phyloP scores from a whole-genome alignment of 35 echinoderm and acorn worm species.

The Lytechinus variegatus region DNA sequence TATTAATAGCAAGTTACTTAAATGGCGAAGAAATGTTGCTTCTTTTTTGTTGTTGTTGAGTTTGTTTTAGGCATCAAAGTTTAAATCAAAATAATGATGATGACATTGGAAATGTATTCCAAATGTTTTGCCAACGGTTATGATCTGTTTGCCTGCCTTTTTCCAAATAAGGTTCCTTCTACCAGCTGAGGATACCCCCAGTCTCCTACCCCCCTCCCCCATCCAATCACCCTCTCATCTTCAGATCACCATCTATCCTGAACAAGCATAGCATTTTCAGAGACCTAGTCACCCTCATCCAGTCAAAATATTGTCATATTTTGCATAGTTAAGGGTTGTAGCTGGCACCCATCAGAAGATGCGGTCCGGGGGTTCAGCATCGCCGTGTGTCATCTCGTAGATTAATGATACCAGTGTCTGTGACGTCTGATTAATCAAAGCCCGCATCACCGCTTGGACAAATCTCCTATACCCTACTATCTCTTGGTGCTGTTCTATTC shows the following conservation, averaged over 20 bases:
- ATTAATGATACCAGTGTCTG: neutral
- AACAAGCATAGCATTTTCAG: neutral
- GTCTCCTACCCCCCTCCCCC: neutral
- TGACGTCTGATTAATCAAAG: neutral
- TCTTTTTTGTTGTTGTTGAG: no score
- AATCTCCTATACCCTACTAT: neutral
- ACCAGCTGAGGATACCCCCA: neutral
- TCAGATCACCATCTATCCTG: neutral
- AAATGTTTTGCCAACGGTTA: neutral
- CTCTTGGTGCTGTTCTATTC: neutral
- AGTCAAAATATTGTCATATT: slow-evolving; percentile 46
- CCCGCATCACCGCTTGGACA: neutral
- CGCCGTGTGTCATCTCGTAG: neutral
- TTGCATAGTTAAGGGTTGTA: slow-evolving; percentile 17
- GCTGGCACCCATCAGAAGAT: neutral
- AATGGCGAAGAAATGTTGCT: no score
- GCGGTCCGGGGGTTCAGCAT: neutral
- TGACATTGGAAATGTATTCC: neutral
- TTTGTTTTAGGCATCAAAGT: neutral
- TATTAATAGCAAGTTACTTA: no score
- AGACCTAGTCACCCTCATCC: neutral
- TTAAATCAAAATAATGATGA: neutral
- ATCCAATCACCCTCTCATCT: neutral
- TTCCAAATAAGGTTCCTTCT: neutral
- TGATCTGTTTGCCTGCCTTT: neutral